Evolutionary conservation across 92 coral and sea anemone genomes (phyloP).

Genomic region (Palythoa grandis): DNA sequence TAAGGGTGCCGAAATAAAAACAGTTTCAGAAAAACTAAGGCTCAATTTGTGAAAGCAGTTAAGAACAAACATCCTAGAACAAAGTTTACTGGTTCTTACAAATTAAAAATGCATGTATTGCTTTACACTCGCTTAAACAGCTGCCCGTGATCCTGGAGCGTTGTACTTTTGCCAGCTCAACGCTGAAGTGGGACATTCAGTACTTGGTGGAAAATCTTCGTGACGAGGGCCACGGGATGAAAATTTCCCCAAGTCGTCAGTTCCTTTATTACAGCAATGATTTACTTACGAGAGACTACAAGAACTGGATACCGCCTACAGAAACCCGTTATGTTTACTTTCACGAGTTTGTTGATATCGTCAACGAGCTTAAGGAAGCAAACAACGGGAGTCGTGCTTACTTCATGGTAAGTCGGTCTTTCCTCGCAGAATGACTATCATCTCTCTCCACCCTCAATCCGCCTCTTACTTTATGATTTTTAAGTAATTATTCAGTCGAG

Average conservation of each 20-base stretch:
- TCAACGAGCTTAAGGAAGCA: background rate
- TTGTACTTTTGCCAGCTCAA: constrained; percentile 82
- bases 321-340: constrained; percentile 26
- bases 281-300: constrained; percentile 8
- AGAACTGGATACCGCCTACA: constrained; percentile 29
- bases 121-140: constrained; percentile 25
- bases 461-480: too few species aligned
- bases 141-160: constrained; percentile 78
- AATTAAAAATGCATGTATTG: background rate
- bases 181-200: constrained; percentile 79
- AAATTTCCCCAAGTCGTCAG: constrained; percentile 57
- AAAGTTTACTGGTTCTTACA: background rate
- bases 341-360: constrained; percentile 39
- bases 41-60: too few species aligned
- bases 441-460: too few species aligned
- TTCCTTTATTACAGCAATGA: constrained; percentile 36
- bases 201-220: constrained; percentile 79
- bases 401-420: constrained; percentile 5
- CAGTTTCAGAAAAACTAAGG: too few species aligned
- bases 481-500: too few species aligned
- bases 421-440: background rate
- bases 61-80: too few species aligned
- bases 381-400: constrained; percentile 33
- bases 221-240: constrained; percentile 77
- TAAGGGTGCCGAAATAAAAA: too few species aligned